Evolutionary conservation across 2,113 vertebrate species (phyloP).

Genomic region (Oenanthe melanoleuca): DNA sequence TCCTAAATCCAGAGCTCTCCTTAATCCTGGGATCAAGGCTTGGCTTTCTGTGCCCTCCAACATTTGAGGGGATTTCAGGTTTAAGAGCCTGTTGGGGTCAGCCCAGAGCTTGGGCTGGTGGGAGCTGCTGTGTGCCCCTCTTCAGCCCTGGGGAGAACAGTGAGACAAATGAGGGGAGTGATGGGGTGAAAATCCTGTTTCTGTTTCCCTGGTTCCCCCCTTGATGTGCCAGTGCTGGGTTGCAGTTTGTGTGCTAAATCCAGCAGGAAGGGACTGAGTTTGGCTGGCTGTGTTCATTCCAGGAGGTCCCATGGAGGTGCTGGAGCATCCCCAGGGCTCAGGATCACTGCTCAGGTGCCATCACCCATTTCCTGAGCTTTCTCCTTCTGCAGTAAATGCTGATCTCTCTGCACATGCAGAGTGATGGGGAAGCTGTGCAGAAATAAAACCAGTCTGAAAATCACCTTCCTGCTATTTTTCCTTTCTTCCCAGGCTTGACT

Average conservation of each 20-base stretch:
- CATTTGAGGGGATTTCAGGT: not conserved
- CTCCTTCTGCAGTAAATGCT: not conserved
- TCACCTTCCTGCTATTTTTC: not conserved
- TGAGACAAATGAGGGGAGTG: not conserved
- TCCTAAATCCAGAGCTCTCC: not conserved
- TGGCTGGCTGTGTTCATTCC: not conserved
- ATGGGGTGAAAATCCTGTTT: not conserved
- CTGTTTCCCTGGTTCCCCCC: not conserved
- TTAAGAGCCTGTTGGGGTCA: not conserved
- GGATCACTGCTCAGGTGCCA: not conserved
- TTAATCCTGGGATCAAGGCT: not conserved
- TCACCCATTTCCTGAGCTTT: not conserved
- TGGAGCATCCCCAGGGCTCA: not conserved
- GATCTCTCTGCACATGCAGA: not conserved
- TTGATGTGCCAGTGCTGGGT: not conserved
- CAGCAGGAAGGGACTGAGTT: not conserved
- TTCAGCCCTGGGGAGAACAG: not conserved
- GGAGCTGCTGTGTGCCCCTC: not conserved
- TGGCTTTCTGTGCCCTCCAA: not conserved
- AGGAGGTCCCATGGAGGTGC: not conserved
- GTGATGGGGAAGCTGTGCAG: not conserved
- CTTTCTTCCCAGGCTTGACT: not conserved
- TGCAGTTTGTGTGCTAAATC: not conserved
- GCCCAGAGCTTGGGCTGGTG: not conserved
- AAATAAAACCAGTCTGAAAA: not conserved